Conservation (phyloP, 2,113 vertebrate genomes). For the Taurulus bubalis region DNA sequence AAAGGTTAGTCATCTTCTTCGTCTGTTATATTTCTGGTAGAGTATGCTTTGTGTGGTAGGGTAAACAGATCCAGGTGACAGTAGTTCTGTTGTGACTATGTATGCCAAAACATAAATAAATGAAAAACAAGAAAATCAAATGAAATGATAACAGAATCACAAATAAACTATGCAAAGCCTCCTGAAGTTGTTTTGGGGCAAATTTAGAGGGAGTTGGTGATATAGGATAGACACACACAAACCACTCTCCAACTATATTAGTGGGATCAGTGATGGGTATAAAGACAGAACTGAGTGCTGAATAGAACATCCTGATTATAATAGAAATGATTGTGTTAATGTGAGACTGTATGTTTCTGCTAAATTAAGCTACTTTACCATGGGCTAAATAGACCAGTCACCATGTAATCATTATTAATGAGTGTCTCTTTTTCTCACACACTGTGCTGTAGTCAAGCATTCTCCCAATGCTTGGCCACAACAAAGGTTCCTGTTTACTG, state of each 20-base stretch:
- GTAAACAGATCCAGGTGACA: neutral
- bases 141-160: too few species aligned
- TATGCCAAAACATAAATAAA: too few species aligned
- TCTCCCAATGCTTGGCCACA: neutral
- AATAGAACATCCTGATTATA: constrained; percentile 34
- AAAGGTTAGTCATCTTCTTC: too few species aligned
- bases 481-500: neutral
- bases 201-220: neutral
- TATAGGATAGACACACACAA: neutral
- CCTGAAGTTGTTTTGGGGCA: too few species aligned
- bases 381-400: constrained; percentile 55
- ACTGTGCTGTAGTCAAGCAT: neutral
- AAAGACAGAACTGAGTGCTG: constrained; percentile 15
- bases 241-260: neutral
- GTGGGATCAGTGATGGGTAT: constrained; percentile 11
- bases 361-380: constrained; percentile 52
- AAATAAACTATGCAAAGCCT: too few species aligned
- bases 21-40: too few species aligned
- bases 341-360: constrained; percentile 37
- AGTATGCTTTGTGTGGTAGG: too few species aligned
- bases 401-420: constrained; percentile 67
- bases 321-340: constrained; percentile 59
- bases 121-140: too few species aligned
- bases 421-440: constrained; percentile 20
- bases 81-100: too few species aligned